Evolutionary conservation across 2,888 invertebrate genomes (phyloP), one percentile per base, ranked within the genome.

Genomic region (Cybosia mesomella): DNA sequence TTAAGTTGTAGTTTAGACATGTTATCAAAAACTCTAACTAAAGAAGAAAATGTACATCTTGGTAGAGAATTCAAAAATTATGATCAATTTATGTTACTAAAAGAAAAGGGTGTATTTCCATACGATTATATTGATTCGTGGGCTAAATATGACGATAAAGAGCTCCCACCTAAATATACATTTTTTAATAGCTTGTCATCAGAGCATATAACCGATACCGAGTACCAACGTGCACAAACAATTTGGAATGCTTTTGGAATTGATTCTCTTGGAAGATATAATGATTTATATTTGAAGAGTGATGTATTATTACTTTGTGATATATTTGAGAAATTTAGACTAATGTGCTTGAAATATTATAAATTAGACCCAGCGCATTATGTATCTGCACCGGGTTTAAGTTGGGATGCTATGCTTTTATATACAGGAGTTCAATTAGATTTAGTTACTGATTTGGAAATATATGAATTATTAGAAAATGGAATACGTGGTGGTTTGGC

Each of bases 1-100:
- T 28, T 57, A 11, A 39, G 64, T 57, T 57, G 39, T 18, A 28
- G 39, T 64, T 18, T 64, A 24, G 57, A 64, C n/a, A n/a, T 28
- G 18, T 18, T 55, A 36, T 34, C 36, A 36, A 64, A 64, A 55
- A 64, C 32, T 64, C 36, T 64, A 57, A 13, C 0, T 18, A 18
- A 39, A 2, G 0, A 36, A 2, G 55, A 64, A 21, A 55, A 55
- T 24, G 18, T 22, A 1, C 18, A 55, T 64, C 22, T 64, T 7
- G 21, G 21, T 2, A 11, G 1, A 9, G 5, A 49, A n/a, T 63
- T 34, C 22, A 15, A 18, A 15, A 13, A 21, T 7, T 8, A 58
- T 21, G 11, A 58, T 36, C 28, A 28, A 28, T 28, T 28, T 28
- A 5, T 4, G 28, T 58, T 58, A n/a, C 21, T 58, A 2, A 58